Base-by-base conservation (phyloP, 2,888 invertebrate species). In the Falcaria lacertinaria region DNA sequence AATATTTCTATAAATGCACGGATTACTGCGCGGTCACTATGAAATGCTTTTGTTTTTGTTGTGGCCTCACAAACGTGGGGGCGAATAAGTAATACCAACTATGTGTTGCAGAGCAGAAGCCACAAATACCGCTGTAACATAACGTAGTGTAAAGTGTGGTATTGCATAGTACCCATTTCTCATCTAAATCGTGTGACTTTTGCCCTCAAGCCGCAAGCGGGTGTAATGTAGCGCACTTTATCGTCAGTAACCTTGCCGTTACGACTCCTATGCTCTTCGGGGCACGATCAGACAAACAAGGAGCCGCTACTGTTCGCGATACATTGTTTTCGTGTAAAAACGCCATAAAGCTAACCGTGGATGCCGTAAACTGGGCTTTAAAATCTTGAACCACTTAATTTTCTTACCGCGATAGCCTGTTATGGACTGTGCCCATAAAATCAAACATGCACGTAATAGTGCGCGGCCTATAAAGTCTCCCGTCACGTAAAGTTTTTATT, bases 121-220 rank as follows among this genome's bases (percentile, higher is more conserved):
- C 41, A 37, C 47, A 43, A 47, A 44, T 49, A 47, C 44, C 46
- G 40, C 41, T 45, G 43, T 57, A 66, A 60, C 65, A 60, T 67
- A 19, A 19, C 19, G 6, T 19, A 19, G 66, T 61, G 64, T 62
- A 60, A 64, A 71, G 62, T 67, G 66, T 54, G 60, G 63, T 70
- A 65, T 66, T 60, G 65, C 70, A 73, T 74, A 72, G 65, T 67
- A 68, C 60, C 68, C 72, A 79, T 80, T 69, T 75, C 67, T 80
- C 81, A 79, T 76, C 68, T 76, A 73, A 79, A 79, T 78, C 64
- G 77, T 64, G 72, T 62, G 79, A 77, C 74, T 77, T 76, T 66
- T 67, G 63, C 64, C 64, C 71, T 65, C 66, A 72, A 64, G 62
- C 64, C 71, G 65, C 66, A 72, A 64, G 62, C 63, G 63, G 67